Conservation (phyloP, 2,113 vertebrate species). For the Prochilodus magdalenae region DNA sequence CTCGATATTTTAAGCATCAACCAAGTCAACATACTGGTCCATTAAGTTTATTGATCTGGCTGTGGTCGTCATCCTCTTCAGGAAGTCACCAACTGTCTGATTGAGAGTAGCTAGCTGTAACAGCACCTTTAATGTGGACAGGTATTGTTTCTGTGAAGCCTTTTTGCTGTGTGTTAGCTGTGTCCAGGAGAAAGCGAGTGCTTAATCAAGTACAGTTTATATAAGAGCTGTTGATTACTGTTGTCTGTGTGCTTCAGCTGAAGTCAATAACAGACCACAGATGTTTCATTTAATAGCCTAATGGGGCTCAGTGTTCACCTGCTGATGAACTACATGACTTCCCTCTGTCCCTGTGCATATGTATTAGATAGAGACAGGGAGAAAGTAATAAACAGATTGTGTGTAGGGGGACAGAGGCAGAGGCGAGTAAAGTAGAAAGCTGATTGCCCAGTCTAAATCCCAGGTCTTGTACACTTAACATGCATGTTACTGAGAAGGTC, state of each 20-base stretch:
- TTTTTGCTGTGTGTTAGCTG: background rate
- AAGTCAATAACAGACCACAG: constrained; percentile 3
- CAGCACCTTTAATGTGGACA: background rate
- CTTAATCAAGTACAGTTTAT: background rate
- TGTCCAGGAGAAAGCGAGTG: background rate
- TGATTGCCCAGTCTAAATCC: no score
- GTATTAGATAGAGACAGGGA: background rate
- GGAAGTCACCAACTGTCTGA: background rate
- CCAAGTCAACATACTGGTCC: no score
- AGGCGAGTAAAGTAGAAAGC: no score
- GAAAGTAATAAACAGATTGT: background rate
- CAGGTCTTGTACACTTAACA: no score
- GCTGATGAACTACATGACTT: background rate
- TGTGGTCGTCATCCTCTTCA: no score
- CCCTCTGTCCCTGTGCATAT: background rate
- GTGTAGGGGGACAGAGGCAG: background rate
- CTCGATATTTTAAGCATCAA: no score
- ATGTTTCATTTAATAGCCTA: background rate
- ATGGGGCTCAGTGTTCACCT: background rate
- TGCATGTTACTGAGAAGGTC: no score
- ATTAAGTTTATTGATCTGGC: no score
- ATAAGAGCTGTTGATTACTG: background rate
- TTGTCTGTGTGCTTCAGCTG: background rate
- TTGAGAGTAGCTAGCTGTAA: background rate
- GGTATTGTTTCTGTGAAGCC: background rate